Evolutionary conservation across 2,888 invertebrate species (phyloP), one percentile per base, ranked within the genome.

Genomic region (Lypha dubia): DNA sequence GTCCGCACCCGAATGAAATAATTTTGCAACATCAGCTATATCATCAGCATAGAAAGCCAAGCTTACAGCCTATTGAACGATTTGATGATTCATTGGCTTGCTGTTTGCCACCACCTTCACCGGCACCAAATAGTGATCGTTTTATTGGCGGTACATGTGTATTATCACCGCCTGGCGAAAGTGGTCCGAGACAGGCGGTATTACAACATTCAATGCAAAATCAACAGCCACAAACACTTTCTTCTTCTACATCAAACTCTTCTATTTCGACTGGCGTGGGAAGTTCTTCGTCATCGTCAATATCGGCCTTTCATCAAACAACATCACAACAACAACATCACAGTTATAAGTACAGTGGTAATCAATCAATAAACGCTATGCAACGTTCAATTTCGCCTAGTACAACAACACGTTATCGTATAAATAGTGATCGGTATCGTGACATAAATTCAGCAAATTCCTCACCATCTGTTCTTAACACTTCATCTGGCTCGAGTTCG

Each of bases 31-130:
- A 85, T 62, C 83, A 79, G 13, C 38, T 62, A 0, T 75, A 63
- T 28, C 74, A 75, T 46, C 79, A 68, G 9, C 77, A 84, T 35
- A 77, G 87, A 3, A 88, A 89, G 11, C 73, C 89, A 2, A 89
- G 89, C 11, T 87, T 89, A 35, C 88, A 89, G 71, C 86, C 88
- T 6, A 88, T 88, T 11, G 90, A 86, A 85, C 88, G 88, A 46
- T 90, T 88, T 83, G 92, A 92, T 44, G 92, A 92, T 68, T 81
- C 88, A 0, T 85, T 89, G 11, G 87, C 88, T 2, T 90, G 91
- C 56, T 91, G 91, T 60, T 82, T 91, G 44, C 92, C 92, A 1
- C 92, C 92, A 9, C 92, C 92, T 11, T 92, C 92, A 3, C 92
- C 92, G 15, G 92, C 92, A 3, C 92, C 92, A 7, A 92, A 90